Base-by-base conservation (phyloP, 2,797 vertebrate species). In the Rhynchonycteris naso region DNA sequence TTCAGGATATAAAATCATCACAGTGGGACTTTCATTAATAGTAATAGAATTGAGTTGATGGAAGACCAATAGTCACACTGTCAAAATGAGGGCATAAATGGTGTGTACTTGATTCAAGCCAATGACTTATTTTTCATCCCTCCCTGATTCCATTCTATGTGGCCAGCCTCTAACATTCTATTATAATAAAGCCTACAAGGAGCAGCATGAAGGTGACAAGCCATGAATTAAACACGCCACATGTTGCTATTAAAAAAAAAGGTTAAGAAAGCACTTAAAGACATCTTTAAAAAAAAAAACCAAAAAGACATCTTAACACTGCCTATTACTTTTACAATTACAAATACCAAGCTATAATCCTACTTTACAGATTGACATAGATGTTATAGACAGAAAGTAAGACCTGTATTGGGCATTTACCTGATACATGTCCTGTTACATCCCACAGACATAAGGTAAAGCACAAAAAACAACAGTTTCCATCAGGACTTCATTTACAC, bases 401-500 rank as follows among this genome's bases (percentile, higher is more conserved):
- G 90, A 96, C 98, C 98, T 98, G 96, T 95, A 98, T 98, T 98
- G 98, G 97, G 96, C 94, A 98, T 98, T 99, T 99, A 99, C 99
- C 99, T 99, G 98, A 98, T 99, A 98, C 98, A 99, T 99, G 99
- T 99, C 99, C 99, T 99, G 99, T 98, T 98, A 98, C 98, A 99
- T 99, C 98, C 98, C 99, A 99, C 97, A 99, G 99, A 99, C 97
- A 99, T 93, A 98, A 96, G 98, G 99, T 99, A 99, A 98, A 99
- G 98, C 98, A 99, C 98, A 99, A 99, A 98, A 99, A 97, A 99
- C 98, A 99, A 99, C 97, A 99, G 98, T 99, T 98, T 97, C 98
- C 98, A 98, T 99, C 98, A 99, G 98, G 98, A 98, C 98, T 97
- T 97, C 90, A 94, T 96, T 98, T 98, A 98, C 91, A 98, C 88